Evolutionary conservation across 2,888 invertebrate species (phyloP), one percentile per base, ranked within the genome.

Genomic region (Tenthredo amoena): DNA sequence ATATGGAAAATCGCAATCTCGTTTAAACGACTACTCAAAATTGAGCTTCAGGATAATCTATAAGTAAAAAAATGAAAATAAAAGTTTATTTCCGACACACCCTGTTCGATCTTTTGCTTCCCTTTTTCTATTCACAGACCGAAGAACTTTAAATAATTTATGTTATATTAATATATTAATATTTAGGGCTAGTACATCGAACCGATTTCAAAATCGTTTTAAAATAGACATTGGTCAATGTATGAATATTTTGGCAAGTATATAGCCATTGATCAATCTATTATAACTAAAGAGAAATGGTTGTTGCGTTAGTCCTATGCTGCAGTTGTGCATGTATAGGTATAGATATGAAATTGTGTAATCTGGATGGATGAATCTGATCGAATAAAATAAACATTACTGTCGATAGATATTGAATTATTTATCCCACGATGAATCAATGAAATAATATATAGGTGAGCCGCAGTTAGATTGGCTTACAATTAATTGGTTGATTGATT

Each of bases 401-500:
- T 62, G 3, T 62, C 62, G 26, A 62, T 26, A 62, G 2, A 62
- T 26, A 62, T 12, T 26, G 21, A 62, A 21, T 62, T 26, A 62
- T 62, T 62, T 55, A 55, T 62, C 26, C 26, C 21, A 10, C 21
- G 26, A 62, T 62, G 26, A 62, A 26, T 26, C 3, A 62, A 62
- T 62, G 12, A 62, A 62, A 26, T 62, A 21, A 26, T 62, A 26
- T 62, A 62, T 62, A 62, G 62, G 10, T 62, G 10, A 21, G 62
- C 62, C 62, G 62, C 2, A 62, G 26, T 12, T 21, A 68, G 68
- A 68, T 34, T 68, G 68, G 81, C 81, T 81, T 40, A 81, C 81
- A 81, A 81, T 58, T 81, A 81, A 81, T 81, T 89, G 88, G 87
- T 86, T 83, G 89, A 91, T 91, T 91, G 91, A 92, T 90, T 92